A percentile compares a stretch with the other conserved stretches of the same genome.
These are phyloP conservation scores for Radopholus similis DNA, from an alignment of 1,140 invertebrate species.

Conservation along the genomic window DNA sequence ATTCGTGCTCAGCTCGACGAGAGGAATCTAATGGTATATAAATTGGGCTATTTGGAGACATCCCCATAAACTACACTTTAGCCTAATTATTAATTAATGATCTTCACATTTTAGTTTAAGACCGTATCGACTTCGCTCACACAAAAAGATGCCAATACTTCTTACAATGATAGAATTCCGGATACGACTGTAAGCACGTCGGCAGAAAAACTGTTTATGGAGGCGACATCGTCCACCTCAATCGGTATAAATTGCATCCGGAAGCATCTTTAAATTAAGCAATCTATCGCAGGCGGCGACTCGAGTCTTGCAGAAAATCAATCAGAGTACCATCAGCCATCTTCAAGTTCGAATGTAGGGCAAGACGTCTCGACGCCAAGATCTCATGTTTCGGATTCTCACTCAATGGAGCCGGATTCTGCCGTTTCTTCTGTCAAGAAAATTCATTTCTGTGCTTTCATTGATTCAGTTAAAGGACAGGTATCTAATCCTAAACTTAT, in stretches of 20 bases:
- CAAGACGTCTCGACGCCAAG: neutral
- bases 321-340: slow-evolving; percentile 13
- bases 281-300: neutral
- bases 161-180: too few species aligned
- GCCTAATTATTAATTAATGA: too few species aligned
- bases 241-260: neutral
- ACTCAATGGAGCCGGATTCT: neutral
- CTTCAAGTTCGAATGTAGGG: slow-evolving; percentile 14
- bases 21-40: too few species aligned
- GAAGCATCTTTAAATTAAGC: neutral
- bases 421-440: slow-evolving; percentile 1
- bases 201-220: neutral
- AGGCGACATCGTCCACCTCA: neutral
- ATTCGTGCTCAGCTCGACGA: too few species aligned
- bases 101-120: too few species aligned
- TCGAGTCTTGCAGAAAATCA: neutral
- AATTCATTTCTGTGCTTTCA: slow-evolving; percentile 21
- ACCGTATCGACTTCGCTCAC: too few species aligned
- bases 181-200: neutral
- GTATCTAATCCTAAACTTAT: slow-evolving; percentile 3
- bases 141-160: too few species aligned
- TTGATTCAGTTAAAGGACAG: slow-evolving; percentile 21
- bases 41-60: too few species aligned
- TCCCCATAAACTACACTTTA: too few species aligned
- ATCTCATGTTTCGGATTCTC: neutral